Conservation (phyloP, 2,797 vertebrate genomes). For the Ceryle rudis region DNA sequence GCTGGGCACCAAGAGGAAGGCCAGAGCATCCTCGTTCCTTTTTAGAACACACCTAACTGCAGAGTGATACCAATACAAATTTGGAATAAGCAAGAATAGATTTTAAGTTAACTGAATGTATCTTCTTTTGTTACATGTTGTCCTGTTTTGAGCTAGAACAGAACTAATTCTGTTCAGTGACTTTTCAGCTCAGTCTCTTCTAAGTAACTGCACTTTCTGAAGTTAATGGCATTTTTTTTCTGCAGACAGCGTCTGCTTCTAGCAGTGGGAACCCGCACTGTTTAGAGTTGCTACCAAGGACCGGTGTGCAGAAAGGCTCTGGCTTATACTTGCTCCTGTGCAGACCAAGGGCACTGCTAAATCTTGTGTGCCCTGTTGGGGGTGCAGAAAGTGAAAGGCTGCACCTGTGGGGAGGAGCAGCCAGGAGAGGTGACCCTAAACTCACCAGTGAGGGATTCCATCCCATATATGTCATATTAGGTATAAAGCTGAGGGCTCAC, state of each 20-base stretch:
- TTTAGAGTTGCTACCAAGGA: neutral
- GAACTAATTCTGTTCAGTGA: neutral
- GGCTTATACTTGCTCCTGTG: neutral
- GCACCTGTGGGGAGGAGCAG: neutral
- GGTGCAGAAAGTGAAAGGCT: neutral
- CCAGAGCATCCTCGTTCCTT: neutral
- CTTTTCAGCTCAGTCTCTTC: neutral
- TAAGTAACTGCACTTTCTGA: neutral
- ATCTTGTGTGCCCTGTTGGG: neutral
- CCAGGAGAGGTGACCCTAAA: neutral
- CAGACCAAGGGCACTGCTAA: neutral
- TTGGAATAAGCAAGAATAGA: neutral
- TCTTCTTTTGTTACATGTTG: neutral
- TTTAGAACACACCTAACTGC: neutral
- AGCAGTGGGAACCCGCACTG: neutral
- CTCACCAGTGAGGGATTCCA: neutral
- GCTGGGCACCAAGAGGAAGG: neutral
- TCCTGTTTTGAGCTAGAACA: neutral
- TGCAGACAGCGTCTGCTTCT: neutral
- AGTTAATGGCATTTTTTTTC: neutral
- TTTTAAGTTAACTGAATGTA: neutral
- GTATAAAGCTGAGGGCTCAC: neutral
- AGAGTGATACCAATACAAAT: neutral
- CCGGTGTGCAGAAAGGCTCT: neutral
- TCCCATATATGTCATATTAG: neutral